Evolutionary conservation across 2,797 vertebrate genomes (phyloP).

Genomic region (Sparidentex hasta): DNA sequence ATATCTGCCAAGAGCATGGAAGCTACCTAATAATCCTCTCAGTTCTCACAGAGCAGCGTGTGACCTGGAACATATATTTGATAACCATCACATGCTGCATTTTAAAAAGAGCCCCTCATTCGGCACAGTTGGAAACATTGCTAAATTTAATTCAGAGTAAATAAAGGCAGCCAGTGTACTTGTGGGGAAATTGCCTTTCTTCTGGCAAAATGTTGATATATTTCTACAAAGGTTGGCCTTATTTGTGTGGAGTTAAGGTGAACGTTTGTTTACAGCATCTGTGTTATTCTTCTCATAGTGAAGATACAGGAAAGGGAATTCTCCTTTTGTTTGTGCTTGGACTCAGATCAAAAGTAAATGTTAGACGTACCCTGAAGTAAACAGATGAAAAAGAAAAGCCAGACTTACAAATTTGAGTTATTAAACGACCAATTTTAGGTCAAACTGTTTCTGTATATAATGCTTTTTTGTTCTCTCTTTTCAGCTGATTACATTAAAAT

Average conservation of each 20-base stretch:
- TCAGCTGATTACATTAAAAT: not conserved
- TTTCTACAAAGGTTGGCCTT: constrained; percentile 47
- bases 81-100: not conserved
- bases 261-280: constrained; percentile 49
- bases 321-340: constrained; percentile 53
- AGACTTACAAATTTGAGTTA: constrained; percentile 35
- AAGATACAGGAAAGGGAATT: constrained; percentile 42
- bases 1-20: constrained; percentile 9
- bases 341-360: constrained; percentile 64
- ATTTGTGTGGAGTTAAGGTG: constrained; percentile 16
- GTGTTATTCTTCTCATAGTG: constrained; percentile 22
- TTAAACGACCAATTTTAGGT: constrained; percentile 21
- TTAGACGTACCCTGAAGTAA: constrained; percentile 61
- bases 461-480: constrained; percentile 6
- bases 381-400: constrained; percentile 58
- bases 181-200: not conserved
- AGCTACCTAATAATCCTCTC: not conserved
- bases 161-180: constrained; percentile 15
- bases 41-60: constrained; percentile 6
- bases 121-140: constrained; percentile 8
- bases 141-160: constrained; percentile 18
- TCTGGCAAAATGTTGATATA: constrained; percentile 16
- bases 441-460: not conserved
- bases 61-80: constrained; percentile 1
- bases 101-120: not conserved